Evolutionary conservation across 2,888 invertebrate genomes (phyloP).

Genomic region (Leptopilina drosophilae): DNA sequence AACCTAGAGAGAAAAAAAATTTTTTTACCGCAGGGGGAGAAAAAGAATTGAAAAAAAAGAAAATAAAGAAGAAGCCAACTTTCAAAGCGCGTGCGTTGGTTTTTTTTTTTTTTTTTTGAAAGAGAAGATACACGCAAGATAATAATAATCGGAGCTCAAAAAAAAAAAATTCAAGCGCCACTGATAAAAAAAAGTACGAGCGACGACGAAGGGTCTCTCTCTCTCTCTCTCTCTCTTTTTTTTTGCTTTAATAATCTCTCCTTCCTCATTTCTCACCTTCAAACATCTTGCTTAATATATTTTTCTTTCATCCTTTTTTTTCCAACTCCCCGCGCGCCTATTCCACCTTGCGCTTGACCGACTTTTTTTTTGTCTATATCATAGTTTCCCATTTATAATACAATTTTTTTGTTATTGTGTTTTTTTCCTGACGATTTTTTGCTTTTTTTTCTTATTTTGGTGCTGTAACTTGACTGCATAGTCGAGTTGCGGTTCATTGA

Average conservation of each 20-base stretch:
- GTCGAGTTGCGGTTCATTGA: neutral
- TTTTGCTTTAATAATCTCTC: conserved; percentile 28
- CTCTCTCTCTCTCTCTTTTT: neutral
- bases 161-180: conserved; percentile 30
- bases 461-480: neutral
- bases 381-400: neutral
- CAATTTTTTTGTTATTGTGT: too few species aligned
- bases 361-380: neutral
- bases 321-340: neutral
- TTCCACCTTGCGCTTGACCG: conserved; percentile 11
- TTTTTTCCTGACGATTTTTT: too few species aligned
- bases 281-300: conserved; percentile 5
- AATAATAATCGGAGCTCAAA: neutral
- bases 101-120: neutral
- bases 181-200: neutral
- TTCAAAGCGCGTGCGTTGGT: conserved; percentile 11
- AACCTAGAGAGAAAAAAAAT: neutral
- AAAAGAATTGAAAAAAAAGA: neutral
- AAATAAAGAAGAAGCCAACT: conserved; percentile 6
- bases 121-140: neutral
- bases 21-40: neutral
- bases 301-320: neutral
- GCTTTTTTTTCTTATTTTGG: neutral
- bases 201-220: conserved; percentile 4
- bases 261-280: neutral